These are phyloP conservation scores for Drosophila incognita DNA, from an alignment of 2,888 invertebrate species.

Conservation along the genomic window DNA sequence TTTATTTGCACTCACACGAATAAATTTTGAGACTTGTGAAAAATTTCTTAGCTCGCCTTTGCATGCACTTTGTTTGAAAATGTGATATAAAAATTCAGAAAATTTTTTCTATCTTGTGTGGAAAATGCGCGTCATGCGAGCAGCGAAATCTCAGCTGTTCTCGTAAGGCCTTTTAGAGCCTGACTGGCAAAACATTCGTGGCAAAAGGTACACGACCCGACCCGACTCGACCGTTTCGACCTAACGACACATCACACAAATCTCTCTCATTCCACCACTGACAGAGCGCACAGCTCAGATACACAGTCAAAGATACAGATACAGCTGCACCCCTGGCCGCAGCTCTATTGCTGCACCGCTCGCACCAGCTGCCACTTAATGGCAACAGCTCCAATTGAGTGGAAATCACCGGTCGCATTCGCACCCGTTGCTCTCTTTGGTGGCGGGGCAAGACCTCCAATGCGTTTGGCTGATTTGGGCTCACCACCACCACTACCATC, in stretches of 20 bases:
- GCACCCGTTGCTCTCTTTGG: slow-evolving; percentile 55
- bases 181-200: slow-evolving; percentile 86
- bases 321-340: slow-evolving; percentile 38
- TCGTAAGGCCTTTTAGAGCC: slow-evolving; percentile 86
- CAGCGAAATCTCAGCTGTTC: slow-evolving; percentile 84
- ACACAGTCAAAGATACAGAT: slow-evolving; percentile 41
- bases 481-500: slow-evolving; percentile 38
- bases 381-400: slow-evolving; percentile 56
- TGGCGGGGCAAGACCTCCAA: slow-evolving; percentile 83
- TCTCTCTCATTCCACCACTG: slow-evolving; percentile 84
- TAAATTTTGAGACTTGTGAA: slow-evolving; percentile 41
- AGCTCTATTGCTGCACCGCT: slow-evolving; percentile 54
- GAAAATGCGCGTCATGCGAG: slow-evolving; percentile 84
- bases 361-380: slow-evolving; percentile 39
- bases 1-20: slow-evolving; percentile 34
- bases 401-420: slow-evolving; percentile 60
- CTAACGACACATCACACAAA: slow-evolving; percentile 85
- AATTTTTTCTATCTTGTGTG: slow-evolving; percentile 61
- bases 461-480: slow-evolving; percentile 80
- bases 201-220: slow-evolving; percentile 86
- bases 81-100: slow-evolving; percentile 48
- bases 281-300: slow-evolving; percentile 31
- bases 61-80: slow-evolving; percentile 46
- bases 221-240: slow-evolving; percentile 86
- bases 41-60: slow-evolving; percentile 44